Evolutionary conservation across 2,113 vertebrate species (phyloP).

Genomic region (Sakesphorus luctuosus): DNA sequence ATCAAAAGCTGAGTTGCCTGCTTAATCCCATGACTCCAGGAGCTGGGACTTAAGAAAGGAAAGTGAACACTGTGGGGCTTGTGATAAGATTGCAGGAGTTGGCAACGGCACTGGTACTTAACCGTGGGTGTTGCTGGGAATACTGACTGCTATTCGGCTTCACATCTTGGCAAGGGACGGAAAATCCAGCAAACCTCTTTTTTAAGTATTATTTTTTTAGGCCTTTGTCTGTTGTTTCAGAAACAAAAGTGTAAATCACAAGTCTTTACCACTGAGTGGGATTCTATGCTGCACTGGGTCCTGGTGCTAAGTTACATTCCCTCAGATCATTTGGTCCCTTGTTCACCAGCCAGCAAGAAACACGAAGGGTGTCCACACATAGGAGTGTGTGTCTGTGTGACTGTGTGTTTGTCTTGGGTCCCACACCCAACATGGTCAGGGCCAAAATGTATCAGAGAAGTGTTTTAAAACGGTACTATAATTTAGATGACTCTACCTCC

Average conservation of each 20-base stretch:
- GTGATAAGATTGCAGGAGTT: slow-evolving; percentile 31
- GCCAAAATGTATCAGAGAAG: neutral
- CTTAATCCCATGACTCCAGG: slow-evolving; percentile 4
- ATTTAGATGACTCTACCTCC: neutral
- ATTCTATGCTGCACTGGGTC: neutral
- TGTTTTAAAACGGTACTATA: neutral
- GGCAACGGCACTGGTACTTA: neutral
- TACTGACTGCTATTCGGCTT: slow-evolving; percentile 26
- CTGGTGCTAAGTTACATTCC: slow-evolving; percentile 27
- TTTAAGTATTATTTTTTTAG: neutral
- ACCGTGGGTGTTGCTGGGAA: neutral
- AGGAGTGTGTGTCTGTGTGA: neutral
- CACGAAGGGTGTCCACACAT: neutral
- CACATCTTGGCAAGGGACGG: slow-evolving; percentile 6
- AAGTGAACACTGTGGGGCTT: neutral
- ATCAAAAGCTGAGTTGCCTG: neutral
- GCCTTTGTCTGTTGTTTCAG: slow-evolving; percentile 28
- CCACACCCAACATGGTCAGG: neutral
- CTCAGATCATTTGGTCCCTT: neutral
- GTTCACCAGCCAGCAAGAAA: slow-evolving; percentile 13
- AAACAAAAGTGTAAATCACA: slow-evolving; percentile 34
- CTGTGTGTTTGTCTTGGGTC: neutral
- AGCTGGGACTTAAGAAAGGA: neutral
- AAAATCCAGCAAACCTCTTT: slow-evolving; percentile 27
- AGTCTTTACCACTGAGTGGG: neutral